Evolutionary conservation across 1,140 invertebrate species (phyloP), one percentile per base, ranked within the genome.

Genomic region (Drosophila dunni): DNA sequence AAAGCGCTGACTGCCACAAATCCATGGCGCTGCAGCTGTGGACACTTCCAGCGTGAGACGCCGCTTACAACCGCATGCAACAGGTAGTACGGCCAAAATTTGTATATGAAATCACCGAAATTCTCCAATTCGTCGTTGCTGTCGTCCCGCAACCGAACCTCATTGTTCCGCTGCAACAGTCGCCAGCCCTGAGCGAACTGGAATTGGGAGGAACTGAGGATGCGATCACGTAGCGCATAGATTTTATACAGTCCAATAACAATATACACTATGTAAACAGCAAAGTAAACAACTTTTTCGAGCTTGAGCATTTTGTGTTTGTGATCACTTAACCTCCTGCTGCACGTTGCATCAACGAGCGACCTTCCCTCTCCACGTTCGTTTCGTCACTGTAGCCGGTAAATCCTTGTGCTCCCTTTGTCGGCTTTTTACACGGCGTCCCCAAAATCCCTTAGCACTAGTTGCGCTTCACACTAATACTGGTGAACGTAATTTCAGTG

Each of bases 101-200:
- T 67, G 6, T 17, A 36, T 2, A 91, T 75, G n/a, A 90, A 91
- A 44, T 80, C 79, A 13, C 63, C 79, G 7, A 91, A 91, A 40
- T 90, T 82, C 33, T 91, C 86, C 29, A 91, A 57, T 54, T 91
- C 90, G 15, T 91, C 86, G 53, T 91, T 91, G 54, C 78, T 90
- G 38, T 88, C 79, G 45, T 91, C 90, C 0, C 83, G 83, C 20
- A 67, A 62, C 0, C 73, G 73, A 34, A 54, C 51, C 10, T 9
- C 46, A 15, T 60, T 58, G 10, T 24, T 24, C 3, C 56, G 29
- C 50, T 73, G 56, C 7, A 73, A 40, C 3, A 89, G 13, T 3
- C 34, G 48, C 85, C 85, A 90, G 10, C 85, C 85, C 7, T 72
- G 44, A 5, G 78, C 53, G 20, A 90, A 90, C 50, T 72, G 67